These are phyloP conservation scores for Holothuria scabra DNA, from an alignment of 53 echinoderm and acorn worm genomes.

Conservation along the genomic window DNA sequence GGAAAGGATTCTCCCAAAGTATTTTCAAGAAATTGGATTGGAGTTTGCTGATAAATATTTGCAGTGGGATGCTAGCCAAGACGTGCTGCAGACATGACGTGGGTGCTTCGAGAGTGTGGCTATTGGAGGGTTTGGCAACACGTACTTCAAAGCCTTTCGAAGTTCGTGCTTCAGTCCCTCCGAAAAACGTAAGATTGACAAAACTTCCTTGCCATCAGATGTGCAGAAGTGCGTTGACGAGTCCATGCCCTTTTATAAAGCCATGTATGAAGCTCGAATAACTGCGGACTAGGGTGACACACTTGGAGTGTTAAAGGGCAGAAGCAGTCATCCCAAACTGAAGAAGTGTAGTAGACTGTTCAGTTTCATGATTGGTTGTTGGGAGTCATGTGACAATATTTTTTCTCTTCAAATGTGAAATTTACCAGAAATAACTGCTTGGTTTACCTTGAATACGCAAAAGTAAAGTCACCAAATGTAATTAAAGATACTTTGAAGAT, in stretches of 20 bases:
- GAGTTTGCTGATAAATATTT: slow-evolving; percentile 11
- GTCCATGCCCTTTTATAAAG: slow-evolving; percentile 3
- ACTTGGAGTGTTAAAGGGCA: no score
- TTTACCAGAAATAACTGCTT: no score
- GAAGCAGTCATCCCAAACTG: no score
- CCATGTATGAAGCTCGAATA: slow-evolving; percentile 22
- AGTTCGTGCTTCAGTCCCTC: background rate
- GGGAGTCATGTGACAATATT: no score
- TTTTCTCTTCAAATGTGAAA: no score
- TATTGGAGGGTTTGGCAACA: background rate
- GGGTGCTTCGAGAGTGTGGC: background rate
- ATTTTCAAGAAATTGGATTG: slow-evolving; percentile 2
- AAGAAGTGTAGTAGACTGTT: no score
- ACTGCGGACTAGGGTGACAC: background rate
- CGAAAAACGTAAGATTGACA: background rate
- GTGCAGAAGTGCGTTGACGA: background rate
- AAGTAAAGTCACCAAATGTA: no score
- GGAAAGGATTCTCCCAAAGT: slow-evolving; percentile 23
- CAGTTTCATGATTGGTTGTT: no score
- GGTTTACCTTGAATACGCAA: no score
- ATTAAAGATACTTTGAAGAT: no score
- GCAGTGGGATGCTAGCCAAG: slow-evolving; percentile 4
- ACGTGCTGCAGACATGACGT: background rate
- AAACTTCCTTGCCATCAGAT: background rate
- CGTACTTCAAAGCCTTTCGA: background rate